Evolutionary conservation across 1,140 invertebrate species (phyloP), one percentile per base, ranked within the genome.

Genomic region (Atta colombica): DNA sequence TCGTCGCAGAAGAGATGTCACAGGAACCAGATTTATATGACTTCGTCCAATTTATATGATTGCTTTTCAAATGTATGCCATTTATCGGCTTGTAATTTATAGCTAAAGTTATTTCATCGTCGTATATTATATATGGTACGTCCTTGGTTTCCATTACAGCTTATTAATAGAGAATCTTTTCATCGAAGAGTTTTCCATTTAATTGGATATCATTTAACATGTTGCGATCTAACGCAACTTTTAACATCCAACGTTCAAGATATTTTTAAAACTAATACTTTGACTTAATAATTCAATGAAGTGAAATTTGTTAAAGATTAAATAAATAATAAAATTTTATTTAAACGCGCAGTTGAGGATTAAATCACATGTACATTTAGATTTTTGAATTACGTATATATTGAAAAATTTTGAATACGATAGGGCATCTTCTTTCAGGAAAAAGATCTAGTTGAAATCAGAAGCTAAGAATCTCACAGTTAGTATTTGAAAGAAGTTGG

Each of bases 21-120:
- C 31, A 25, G n/a, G 14, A 60, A 75, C 35, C 53, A 75, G n/a
- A 75, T 75, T 75, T 75, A 75, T 75, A 75, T 7, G 72, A 75
- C 71, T 74, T 55, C 14, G 53, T 75, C 1, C 51, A 55, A 75
- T 75, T 75, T 75, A 75, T 75, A 53, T 31, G 72, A 75, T 75
- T 39, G 65, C 28, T 35, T 75, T 75, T 75, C 72, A 75, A 60
- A 53, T 35, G 31, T n/a, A 31, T 31, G 12, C 28, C n/a, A n/a
- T 58, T 75, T 49, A 53, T 60, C 31, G 53, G 39, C 39, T 10
- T 28, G 18, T 31, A 51, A 75, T 75, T 75, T 75, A 75, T 75
- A 2, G 12, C 31, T 14, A 55, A 58, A 14, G 53, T 39, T 39
- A 75, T 75, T 35, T 55, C 28, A 18, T 74, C 49, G 25, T 51